Evolutionary conservation across 2,797 vertebrate genomes (phyloP).

Genomic region (Serranus cabrilla): DNA sequence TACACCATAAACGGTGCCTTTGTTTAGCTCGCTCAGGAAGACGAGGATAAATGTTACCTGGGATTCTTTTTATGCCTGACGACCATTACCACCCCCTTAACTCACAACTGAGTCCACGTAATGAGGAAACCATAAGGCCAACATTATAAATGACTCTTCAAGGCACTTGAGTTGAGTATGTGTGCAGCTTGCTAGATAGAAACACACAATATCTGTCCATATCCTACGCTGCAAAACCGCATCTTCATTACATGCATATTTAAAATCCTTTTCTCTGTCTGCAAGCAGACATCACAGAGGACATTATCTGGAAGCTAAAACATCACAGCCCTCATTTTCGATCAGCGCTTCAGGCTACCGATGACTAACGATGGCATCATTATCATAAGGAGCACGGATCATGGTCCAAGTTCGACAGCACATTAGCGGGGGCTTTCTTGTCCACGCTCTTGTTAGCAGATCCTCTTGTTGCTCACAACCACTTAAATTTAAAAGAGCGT

Average conservation of each 20-base stretch:
- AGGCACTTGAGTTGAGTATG: constrained; percentile 20
- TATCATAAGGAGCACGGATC: constrained; percentile 17
- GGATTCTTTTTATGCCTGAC: constrained; percentile 56
- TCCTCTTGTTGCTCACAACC: constrained; percentile 42
- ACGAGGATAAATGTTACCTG: constrained; percentile 46
- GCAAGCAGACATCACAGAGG: constrained; percentile 14
- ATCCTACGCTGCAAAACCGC: background rate
- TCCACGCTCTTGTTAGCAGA: constrained; percentile 32
- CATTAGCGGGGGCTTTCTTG: constrained; percentile 26
- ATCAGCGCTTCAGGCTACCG: constrained; percentile 8
- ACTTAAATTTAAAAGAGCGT: constrained; percentile 23
- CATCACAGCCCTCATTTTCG: constrained; percentile 4
- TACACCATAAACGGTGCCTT: constrained; percentile 34
- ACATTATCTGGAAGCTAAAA: constrained; percentile 10
- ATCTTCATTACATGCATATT: constrained; percentile 27
- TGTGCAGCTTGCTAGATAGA: background rate
- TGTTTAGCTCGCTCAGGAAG: constrained; percentile 36
- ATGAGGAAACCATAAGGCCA: constrained; percentile 63
- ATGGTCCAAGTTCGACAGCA: constrained; percentile 25
- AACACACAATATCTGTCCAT: constrained; percentile 21
- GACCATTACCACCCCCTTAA: constrained; percentile 44
- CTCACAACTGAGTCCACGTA: constrained; percentile 38
- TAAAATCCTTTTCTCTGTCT: constrained; percentile 11
- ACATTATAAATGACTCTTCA: constrained; percentile 39
- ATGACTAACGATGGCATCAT: constrained; percentile 25